Evolutionary conservation across 1,140 invertebrate genomes (phyloP), one percentile per base, ranked within the genome.

Genomic region (Pseudomyrmex concolor): DNA sequence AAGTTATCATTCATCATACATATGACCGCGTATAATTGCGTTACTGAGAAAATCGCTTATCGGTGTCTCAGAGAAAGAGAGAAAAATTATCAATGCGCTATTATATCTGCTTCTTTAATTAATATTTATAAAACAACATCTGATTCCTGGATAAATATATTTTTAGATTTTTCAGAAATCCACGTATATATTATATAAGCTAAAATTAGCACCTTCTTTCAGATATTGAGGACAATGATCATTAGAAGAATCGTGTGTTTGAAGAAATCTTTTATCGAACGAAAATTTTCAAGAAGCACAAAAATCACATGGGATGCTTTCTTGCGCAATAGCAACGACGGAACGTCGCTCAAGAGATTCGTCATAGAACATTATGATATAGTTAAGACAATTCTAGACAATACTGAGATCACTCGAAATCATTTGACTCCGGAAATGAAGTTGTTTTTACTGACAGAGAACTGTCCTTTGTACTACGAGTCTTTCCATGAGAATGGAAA

Each of bases 401-500:
- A 89, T 13, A 92, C 91, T 4, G 84, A 89, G 59, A 83, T 92
- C 19, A 90, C 89, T 25, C 85, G 83, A 7, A 72, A 90, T 43
- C 95, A 96, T 86, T 90, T 96, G 76, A 95, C 95, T 7, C 95
- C 95, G 0, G 95, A 96, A 87, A 90, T 96, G 48, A 83, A 90
- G 13, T 88, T 96, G 3, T 93, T 94, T 15, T 90, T 96, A n/a
- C 93, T 95, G 9, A 95, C 95, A 0, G 92, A 94, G 0, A 91
- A 91, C 0, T 95, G 95, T 84, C 86, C 92, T 1, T 84, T 96
- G 0, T 96, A 95, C 92, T 88, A 90, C 3, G 92, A 93, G 0
- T 89, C 87, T 1, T 67, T 77, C 19, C 72, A 91, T 34, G 85
- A 88, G 0, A 90, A 93, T 0, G 94, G 95, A 51, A 80, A 84